These are phyloP conservation scores for Brachyhypopomus occidentalis DNA, from an alignment of 2,113 vertebrate species.

Conservation along the genomic window DNA sequence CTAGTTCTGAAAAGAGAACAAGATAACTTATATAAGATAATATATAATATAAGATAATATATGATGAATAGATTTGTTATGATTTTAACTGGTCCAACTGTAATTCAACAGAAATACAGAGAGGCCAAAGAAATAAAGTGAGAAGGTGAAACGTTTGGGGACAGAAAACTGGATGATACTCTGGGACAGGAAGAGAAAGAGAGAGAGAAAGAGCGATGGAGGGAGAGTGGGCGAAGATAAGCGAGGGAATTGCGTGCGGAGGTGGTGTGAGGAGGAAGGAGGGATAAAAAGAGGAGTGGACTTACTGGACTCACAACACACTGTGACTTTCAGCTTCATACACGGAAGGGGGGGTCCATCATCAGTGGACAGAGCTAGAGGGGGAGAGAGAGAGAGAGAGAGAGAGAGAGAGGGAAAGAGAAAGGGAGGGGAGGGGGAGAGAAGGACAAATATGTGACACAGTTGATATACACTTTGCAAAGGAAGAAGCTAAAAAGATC, in stretches of 20 bases:
- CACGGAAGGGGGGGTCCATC: slow-evolving; percentile 75
- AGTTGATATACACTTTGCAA: slow-evolving; percentile 41
- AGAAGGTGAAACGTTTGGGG: too few species aligned
- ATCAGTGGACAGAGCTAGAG: slow-evolving; percentile 71
- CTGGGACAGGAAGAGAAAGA: background rate
- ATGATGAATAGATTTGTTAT: too few species aligned
- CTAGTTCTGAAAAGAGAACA: too few species aligned
- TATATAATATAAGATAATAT: too few species aligned
- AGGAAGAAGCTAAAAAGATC: slow-evolving; percentile 34
- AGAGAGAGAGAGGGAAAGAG: slow-evolving; percentile 21
- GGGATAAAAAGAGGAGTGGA: slow-evolving; percentile 63
- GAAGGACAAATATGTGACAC: slow-evolving; percentile 9
- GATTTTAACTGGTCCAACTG: too few species aligned
- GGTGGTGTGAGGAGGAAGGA: slow-evolving; percentile 43
- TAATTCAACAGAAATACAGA: too few species aligned
- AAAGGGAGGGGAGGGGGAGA: slow-evolving; percentile 20
- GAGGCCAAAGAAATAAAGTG: too few species aligned
- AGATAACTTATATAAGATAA: too few species aligned
- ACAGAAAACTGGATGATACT: too few species aligned
- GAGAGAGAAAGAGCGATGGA: background rate
- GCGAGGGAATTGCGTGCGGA: slow-evolving; percentile 47
- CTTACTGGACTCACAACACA: slow-evolving; percentile 76
- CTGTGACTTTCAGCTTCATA: slow-evolving; percentile 76
- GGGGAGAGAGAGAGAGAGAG: slow-evolving; percentile 42
- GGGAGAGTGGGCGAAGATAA: slow-evolving; percentile 21